Evolutionary conservation across 2,888 invertebrate species (phyloP).

Genomic region (Neria commutata): DNA sequence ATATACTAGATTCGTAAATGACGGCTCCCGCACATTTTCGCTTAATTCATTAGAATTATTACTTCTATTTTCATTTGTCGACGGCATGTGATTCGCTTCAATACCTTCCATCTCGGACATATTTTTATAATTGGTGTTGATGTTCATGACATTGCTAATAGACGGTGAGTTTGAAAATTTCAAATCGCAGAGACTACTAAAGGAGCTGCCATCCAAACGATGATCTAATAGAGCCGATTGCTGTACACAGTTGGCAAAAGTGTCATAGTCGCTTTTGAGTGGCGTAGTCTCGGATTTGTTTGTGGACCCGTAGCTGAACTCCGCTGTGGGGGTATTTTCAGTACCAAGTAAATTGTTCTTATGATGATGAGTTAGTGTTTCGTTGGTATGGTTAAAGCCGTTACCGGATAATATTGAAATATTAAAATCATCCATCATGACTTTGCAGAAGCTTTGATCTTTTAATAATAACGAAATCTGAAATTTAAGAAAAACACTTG

Average conservation of each 20-base stretch:
- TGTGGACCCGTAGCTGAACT: slow-evolving; percentile 33
- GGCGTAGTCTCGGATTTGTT: slow-evolving; percentile 6
- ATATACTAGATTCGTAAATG: slow-evolving; percentile 45
- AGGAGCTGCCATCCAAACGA: slow-evolving; percentile 37
- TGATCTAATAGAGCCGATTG: slow-evolving; percentile 36
- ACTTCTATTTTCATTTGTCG: no score
- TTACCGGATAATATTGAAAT: slow-evolving; percentile 45
- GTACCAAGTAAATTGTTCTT: slow-evolving; percentile 56
- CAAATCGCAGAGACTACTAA: slow-evolving; percentile 45
- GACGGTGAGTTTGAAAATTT: slow-evolving; percentile 45
- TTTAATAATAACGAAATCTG: neutral
- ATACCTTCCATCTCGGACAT: slow-evolving; percentile 33
- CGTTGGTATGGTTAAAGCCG: slow-evolving; percentile 30
- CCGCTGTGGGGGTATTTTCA: slow-evolving; percentile 43
- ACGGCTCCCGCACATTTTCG: slow-evolving; percentile 42
- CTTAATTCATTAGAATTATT: slow-evolving; percentile 22
- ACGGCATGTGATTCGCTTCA: slow-evolving; percentile 31
- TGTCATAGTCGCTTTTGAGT: slow-evolving; percentile 30
- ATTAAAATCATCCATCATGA: slow-evolving; percentile 47
- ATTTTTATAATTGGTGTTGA: slow-evolving; percentile 26
- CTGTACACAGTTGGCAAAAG: slow-evolving; percentile 38
- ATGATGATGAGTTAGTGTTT: slow-evolving; percentile 38
- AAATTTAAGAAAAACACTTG: neutral
- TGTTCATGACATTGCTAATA: slow-evolving; percentile 29
- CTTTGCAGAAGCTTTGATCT: neutral